Evolutionary conservation across 2,797 vertebrate species (phyloP), one percentile per base, ranked within the genome.

Genomic region (Balearica regulorum): DNA sequence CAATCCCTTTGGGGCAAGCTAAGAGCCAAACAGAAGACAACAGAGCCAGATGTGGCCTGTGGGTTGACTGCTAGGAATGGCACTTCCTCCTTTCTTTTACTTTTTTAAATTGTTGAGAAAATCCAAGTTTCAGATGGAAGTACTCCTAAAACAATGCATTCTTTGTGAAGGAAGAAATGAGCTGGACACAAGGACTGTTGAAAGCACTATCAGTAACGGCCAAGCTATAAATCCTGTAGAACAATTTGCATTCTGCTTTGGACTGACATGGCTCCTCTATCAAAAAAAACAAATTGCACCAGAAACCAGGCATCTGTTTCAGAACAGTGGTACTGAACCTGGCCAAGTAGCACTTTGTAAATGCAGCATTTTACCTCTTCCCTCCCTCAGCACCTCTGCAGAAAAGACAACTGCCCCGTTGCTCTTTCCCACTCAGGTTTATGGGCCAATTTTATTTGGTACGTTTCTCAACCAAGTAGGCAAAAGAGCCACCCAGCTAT

Each of bases 1-100:
- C 66, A 93, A 31, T 79, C 80, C 80, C 88, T 87, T 19, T 58
- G 54, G 66, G 65, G 31, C 35, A 91, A 79, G 57, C 83, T 70
- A 21, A 88, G 75, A 70, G 91, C 82, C 84, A 89, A 88, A 90
- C 9, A 91, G 44, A 95, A 94, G 33, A 93, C 75, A 87, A 90
- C 44, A 92, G 44, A 93, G 55, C 64, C 94, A 93, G 89, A 89
- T 88, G 87, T 44, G 24, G 78, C 28, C 79, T 62, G 71, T 46
- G 68, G 84, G 43, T 39, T 90, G 73, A 65, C 46, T 89, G 83
- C 70, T 82, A n/a, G 18, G 57, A 92, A 82, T 4, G 7, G 58
- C 62, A 66, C 3, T 48, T 71, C 65, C 58, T 82, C 39, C 35
- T 19, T 53, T 21, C n/a, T 55, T 65, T 61, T 65, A 16, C 29